These are phyloP conservation scores for Lethocerus indicus DNA, from an alignment of 1,140 invertebrate species.

Conservation along the genomic window DNA sequence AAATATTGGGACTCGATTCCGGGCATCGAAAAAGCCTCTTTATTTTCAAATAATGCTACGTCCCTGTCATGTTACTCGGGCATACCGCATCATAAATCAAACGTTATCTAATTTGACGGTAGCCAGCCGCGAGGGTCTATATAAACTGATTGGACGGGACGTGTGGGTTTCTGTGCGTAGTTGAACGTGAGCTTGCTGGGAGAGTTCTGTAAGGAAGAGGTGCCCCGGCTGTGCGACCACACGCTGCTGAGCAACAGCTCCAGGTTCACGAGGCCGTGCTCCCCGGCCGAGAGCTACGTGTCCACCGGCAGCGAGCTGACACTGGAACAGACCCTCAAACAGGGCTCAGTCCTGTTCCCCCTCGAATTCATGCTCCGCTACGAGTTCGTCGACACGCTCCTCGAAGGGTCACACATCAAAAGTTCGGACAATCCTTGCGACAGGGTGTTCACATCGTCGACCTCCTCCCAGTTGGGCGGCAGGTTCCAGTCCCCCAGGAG, in stretches of 20 bases:
- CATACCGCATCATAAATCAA: too few species aligned
- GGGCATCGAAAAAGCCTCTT: too few species aligned
- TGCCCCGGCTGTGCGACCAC: constrained; percentile 53
- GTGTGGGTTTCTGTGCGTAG: too few species aligned
- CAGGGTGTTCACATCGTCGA: constrained; percentile 31
- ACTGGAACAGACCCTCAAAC: constrained; percentile 48
- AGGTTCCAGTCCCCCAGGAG: constrained; percentile 56
- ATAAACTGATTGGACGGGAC: too few species aligned
- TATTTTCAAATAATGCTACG: too few species aligned
- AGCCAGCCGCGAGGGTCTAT: too few species aligned
- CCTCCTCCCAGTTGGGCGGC: constrained; percentile 27
- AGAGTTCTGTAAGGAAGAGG: constrained; percentile 57
- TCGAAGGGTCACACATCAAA: constrained; percentile 33
- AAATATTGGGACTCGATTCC: too few species aligned
- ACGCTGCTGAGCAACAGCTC: constrained; percentile 54
- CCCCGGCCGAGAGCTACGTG: constrained; percentile 57
- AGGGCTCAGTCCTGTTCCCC: constrained; percentile 58
- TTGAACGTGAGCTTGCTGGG: constrained; percentile 42
- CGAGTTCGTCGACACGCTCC: constrained; percentile 46
- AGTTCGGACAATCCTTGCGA: constrained; percentile 37
- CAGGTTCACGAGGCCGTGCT: constrained; percentile 52
- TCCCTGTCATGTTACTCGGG: too few species aligned
- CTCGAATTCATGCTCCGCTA: constrained; percentile 59
- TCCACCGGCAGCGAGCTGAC: constrained; percentile 51
- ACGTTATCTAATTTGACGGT: too few species aligned